Evolutionary conservation across 2,797 vertebrate genomes (phyloP), one percentile per base, ranked within the genome.

Genomic region (Chelon labrosus): DNA sequence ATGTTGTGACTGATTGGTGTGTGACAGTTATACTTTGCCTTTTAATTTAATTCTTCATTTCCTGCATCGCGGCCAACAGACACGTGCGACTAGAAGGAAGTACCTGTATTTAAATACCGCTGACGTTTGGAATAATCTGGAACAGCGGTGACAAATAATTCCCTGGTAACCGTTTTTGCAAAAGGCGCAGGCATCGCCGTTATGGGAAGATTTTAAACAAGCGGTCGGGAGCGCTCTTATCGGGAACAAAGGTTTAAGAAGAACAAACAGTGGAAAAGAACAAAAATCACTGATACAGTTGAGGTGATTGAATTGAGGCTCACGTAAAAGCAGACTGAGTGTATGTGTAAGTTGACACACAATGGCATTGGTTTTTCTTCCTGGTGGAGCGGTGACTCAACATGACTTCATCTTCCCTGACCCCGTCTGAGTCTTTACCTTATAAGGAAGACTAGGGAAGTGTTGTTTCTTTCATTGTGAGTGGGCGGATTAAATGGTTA

Each of bases 381-480:
- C 74, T 83, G 73, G 66, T 66, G 22, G 20, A 46, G 41, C 3
- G 10, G 56, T 88, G 86, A 85, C 73, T 88, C 84, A 83, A 22
- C 64, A 68, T 86, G 80, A 86, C 77, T 1, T 88, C 84, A 86
- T 80, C 51, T 4, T 49, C n/a, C 2, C 27, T 57, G 53, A 63
- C 47, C 41, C 7, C 17, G 0, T 12, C 35, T 53, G 46, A 65
- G 22, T 16, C 25, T 20, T 65, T 35, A 5, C 79, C 74, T 42
- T 70, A 35, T 55, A 64, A 39, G 71, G 82, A 71, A 2, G 4
- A 10, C 2, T 16, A 38, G 58, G 7, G n/a, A 37, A 8, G 19
- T 0, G 31, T 17, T n/a, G 4, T 35, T n/a, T 7, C 35, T 37
- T 42, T 7, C 11, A 27, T 16, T 4, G 55, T 44, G 42, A 44